Conservation (phyloP, 2,113 vertebrate genomes). For the Sturnira hondurensis region DNA sequence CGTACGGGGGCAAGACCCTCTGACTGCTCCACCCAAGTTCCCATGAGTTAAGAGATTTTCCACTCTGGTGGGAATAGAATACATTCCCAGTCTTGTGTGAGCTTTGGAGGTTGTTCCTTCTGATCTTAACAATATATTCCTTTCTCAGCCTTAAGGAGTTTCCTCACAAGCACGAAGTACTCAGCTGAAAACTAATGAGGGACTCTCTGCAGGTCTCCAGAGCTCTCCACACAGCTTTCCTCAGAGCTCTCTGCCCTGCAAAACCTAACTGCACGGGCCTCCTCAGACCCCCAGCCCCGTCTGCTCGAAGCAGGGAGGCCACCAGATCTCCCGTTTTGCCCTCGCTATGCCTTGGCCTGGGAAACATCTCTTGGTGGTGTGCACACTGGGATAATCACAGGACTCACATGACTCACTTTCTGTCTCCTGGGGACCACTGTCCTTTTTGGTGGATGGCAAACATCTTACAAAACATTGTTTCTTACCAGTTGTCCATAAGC, state of each 20-base stretch:
- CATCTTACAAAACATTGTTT: background rate
- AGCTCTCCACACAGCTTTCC: background rate
- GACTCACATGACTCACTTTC: background rate
- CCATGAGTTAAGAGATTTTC: background rate
- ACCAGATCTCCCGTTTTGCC: too few relatives aligned
- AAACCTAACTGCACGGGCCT: background rate
- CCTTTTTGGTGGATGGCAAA: background rate
- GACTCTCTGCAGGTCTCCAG: background rate
- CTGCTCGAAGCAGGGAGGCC: background rate
- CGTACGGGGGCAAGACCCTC: background rate
- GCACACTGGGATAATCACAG: background rate
- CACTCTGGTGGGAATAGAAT: background rate
- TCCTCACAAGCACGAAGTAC: background rate
- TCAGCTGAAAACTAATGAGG: background rate
- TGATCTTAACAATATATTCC: background rate
- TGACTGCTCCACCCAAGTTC: background rate
- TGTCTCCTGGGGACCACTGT: background rate
- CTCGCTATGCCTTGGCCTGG: background rate
- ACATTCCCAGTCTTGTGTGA: background rate
- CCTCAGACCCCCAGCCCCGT: background rate
- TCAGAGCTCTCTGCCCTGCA: background rate
- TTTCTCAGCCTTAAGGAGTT: background rate
- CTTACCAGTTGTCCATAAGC: background rate
- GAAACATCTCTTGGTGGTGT: background rate
- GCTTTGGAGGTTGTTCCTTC: background rate